Base-by-base conservation (phyloP, 92 coral and sea anemone species). In the Palythoa heliodiscus region DNA sequence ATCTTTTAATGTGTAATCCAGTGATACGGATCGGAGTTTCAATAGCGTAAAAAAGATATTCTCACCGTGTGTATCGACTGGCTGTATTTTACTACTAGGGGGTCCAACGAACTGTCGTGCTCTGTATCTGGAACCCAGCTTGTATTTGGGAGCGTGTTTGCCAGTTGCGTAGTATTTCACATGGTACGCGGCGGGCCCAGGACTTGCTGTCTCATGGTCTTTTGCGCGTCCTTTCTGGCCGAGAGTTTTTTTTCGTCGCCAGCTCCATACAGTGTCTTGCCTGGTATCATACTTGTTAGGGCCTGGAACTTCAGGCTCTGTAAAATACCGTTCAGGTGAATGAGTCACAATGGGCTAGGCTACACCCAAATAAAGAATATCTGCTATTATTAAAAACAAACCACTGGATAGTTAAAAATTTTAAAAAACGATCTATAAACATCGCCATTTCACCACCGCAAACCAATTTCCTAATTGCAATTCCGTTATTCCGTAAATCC, bases 151-250 rank as follows among this genome's bases (percentile, higher is more conserved):
- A 22, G 90, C 87, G 72, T 87, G 90, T 68, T 82, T 87, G 60
- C 90, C 90, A 15, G 90, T 82, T 79, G 83, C 83, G 68, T 87
- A 75, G 52, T 87, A 87, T 9, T 53, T 86, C 78, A 87, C 90
- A 66, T 82, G 64, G 82, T 87, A 87, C 20, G 87, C 79, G 71
- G 87, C 87, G 22, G 87, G 77, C 16, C 90, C 86, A 29, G 84
- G 55, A 25, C 90, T 87, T 67, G 70, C 76, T 25, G 90, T 87
- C 70, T 66, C 70, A 22, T 87, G 90, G 37, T 87, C 90, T 14
- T 82, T 80, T 7, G 83, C 23, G 13, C 84, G 83, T 13, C 82
- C 68, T 68, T 87, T 87, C 5, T 85, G 87, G 60, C 84, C 84
- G 23, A 87, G 80, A 1, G 83, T 82, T 35, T 73, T 87, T 37